A percentile compares a stretch with the other conserved stretches of the same genome.
These are phyloP conservation scores for Xyrauchen texanus DNA, from an alignment of 2,113 vertebrate species.

Conservation along the genomic window DNA sequence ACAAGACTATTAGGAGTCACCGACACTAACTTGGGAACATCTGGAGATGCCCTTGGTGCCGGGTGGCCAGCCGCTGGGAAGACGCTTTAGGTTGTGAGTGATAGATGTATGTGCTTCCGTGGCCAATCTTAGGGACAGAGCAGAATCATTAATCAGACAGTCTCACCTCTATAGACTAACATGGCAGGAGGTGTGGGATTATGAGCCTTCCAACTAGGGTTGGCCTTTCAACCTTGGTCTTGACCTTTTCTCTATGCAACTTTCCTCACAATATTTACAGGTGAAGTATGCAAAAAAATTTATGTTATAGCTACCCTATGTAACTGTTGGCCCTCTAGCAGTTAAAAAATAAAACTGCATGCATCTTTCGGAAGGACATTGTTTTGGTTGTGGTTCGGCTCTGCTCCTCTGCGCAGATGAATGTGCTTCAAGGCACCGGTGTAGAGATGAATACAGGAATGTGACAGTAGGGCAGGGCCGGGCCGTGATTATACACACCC, in stretches of 20 bases:
- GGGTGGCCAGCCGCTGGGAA: constrained; percentile 63
- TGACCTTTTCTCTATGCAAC: background rate
- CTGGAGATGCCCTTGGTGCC: constrained; percentile 66
- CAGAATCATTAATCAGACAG: constrained; percentile 69
- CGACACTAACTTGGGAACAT: constrained; percentile 68
- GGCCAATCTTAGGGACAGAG: constrained; percentile 52
- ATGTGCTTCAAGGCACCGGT: too few species aligned
- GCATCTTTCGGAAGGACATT: too few species aligned
- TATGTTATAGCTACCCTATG: too few species aligned
- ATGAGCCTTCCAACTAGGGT: constrained; percentile 8
- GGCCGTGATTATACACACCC: too few species aligned
- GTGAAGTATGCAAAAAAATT: too few species aligned
- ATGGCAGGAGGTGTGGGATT: constrained; percentile 13
- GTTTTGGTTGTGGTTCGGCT: too few species aligned
- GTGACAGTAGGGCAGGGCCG: too few species aligned
- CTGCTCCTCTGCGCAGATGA: too few species aligned
- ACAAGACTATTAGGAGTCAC: constrained; percentile 34
- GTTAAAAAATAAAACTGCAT: too few species aligned
- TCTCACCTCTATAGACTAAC: constrained; percentile 33
- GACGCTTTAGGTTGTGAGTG: constrained; percentile 67
- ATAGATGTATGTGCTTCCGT: constrained; percentile 67
- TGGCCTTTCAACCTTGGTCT: constrained; percentile 4
- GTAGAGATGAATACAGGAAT: too few species aligned
- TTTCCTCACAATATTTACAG: too few species aligned
- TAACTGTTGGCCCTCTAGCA: too few species aligned